Evolutionary conservation across 2,888 invertebrate species (phyloP).

Genomic region (Melitaea athalia): DNA sequence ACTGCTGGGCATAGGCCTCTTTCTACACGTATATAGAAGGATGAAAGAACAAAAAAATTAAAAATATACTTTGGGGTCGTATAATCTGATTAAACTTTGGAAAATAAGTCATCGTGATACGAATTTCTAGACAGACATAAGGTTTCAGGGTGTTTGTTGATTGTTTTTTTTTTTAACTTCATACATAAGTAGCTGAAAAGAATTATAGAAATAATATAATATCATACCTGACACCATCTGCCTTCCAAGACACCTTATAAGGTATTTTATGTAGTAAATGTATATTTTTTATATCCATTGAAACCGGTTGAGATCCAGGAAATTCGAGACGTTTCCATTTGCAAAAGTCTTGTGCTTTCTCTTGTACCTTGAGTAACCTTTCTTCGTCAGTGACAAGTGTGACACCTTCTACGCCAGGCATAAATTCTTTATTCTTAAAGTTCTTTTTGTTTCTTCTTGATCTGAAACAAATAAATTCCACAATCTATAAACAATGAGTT

Average conservation of each 20-base stretch:
- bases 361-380: slow-evolving; percentile 85
- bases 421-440: slow-evolving; percentile 86
- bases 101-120: too few relatives aligned
- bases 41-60: too few relatives aligned
- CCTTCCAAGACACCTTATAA: slow-evolving; percentile 99
- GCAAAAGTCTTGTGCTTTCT: slow-evolving; percentile 89
- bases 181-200: neutral
- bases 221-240: slow-evolving; percentile 94
- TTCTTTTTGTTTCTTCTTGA: slow-evolving; percentile 12
- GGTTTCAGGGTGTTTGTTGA: too few relatives aligned
- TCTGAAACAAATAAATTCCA: slow-evolving; percentile 1
- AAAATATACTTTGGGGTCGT: too few relatives aligned
- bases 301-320: slow-evolving; percentile 98
- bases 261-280: slow-evolving; percentile 88
- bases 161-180: too few relatives aligned
- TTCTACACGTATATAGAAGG: too few relatives aligned
- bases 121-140: too few relatives aligned
- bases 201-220: neutral
- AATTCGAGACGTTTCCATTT: slow-evolving; percentile 91
- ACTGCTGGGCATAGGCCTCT: too few relatives aligned
- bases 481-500: too few relatives aligned
- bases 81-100: too few relatives aligned
- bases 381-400: slow-evolving; percentile 85
- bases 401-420: slow-evolving; percentile 93
- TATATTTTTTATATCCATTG: slow-evolving; percentile 94